phyloP scores from a whole-genome alignment of 2,113 vertebrate genomes.

The Macquaria australasica region DNA sequence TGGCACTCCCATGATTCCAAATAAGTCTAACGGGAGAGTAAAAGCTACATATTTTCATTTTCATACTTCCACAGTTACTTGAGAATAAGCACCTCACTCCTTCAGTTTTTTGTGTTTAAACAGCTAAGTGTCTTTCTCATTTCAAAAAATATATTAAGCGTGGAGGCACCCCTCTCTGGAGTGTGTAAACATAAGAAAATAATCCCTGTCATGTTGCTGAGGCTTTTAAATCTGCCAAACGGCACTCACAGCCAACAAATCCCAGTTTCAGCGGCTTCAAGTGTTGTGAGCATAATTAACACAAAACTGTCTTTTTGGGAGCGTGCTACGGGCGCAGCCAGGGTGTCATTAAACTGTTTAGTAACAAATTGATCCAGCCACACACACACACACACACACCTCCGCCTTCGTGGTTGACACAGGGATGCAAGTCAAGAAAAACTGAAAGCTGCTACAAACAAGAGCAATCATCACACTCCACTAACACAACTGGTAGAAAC shows the following conservation, averaged over 20 bases:
- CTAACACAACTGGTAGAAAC: background rate
- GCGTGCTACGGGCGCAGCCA: background rate
- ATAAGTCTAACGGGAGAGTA: background rate
- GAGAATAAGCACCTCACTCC: background rate
- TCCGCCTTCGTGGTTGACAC: background rate
- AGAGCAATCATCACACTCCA: background rate
- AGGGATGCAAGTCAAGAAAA: background rate
- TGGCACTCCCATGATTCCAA: no score
- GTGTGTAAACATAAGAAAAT: conserved; percentile 56
- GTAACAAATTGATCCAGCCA: conserved; percentile 63
- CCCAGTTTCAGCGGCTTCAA: conserved; percentile 39
- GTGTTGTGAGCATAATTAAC: conserved; percentile 62
- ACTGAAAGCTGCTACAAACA: conserved; percentile 9
- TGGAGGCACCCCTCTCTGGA: conserved; percentile 4
- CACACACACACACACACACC: background rate
- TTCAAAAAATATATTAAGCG: conserved; percentile 31
- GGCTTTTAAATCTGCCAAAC: conserved; percentile 64
- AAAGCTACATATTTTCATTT: background rate
- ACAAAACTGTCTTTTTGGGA: conserved; percentile 38
- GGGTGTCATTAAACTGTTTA: conserved; percentile 64
- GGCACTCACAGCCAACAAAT: conserved; percentile 52
- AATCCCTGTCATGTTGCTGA: conserved; percentile 47
- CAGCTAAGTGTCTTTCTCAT: conserved; percentile 35
- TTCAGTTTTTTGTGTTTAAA: background rate
- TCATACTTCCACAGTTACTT: background rate